These are phyloP conservation scores for Stenodera caucasica DNA, from an alignment of 2,888 invertebrate species.

Conservation along the genomic window DNA sequence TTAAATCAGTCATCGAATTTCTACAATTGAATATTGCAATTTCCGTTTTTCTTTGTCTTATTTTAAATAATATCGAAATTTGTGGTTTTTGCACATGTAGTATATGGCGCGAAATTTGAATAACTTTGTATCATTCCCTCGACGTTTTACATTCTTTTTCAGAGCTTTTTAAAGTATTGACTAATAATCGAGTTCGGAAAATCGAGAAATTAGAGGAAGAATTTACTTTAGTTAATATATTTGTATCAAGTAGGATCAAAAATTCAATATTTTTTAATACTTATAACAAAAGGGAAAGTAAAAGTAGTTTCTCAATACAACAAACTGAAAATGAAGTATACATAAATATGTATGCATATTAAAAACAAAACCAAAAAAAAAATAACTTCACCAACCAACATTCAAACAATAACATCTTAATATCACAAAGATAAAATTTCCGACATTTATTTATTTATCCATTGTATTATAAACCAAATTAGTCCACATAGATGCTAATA, in stretches of 20 bases:
- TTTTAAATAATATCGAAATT: too few species aligned
- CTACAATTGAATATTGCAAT: too few species aligned
- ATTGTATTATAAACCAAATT: slow-evolving; percentile 16
- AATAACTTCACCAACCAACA: slow-evolving; percentile 12
- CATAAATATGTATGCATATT: background rate
- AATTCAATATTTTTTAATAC: slow-evolving; percentile 18
- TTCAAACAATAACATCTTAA: slow-evolving; percentile 12
- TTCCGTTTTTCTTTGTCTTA: too few species aligned
- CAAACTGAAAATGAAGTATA: background rate
- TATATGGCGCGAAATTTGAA: too few species aligned
- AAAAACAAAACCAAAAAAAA: slow-evolving; percentile 10
- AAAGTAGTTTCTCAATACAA: slow-evolving; percentile 24
- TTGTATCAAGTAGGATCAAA: slow-evolving; percentile 7
- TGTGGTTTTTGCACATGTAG: too few species aligned
- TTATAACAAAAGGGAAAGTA: slow-evolving; percentile 28
- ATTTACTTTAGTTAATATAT: background rate
- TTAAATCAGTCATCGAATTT: too few species aligned
- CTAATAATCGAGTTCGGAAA: too few species aligned
- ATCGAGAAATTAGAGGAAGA: background rate
- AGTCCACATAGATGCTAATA: background rate
- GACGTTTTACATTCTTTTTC: too few species aligned
- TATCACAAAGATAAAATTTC: slow-evolving; percentile 1
- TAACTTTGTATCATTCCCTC: too few species aligned
- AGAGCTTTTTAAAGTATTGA: too few species aligned
- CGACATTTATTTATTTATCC: slow-evolving; percentile 16